These are phyloP conservation scores for Melanostoma scalare DNA, from an alignment of 2,888 invertebrate genomes.

Conservation along the genomic window DNA sequence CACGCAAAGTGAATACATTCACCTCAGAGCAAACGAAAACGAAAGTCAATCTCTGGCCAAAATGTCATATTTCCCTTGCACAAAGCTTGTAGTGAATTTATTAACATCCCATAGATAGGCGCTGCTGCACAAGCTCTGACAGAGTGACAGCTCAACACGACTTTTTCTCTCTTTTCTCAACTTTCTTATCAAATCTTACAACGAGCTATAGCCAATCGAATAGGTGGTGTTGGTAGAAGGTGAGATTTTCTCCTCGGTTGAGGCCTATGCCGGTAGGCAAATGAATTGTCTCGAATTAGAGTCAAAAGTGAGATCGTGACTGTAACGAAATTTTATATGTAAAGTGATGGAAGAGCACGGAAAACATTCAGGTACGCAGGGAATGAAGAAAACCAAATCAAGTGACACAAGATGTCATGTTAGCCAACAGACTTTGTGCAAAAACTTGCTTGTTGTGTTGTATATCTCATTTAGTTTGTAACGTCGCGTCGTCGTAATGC, in stretches of 20 bases:
- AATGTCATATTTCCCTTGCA: conserved; percentile 62
- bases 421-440: neutral
- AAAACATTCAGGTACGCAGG: conserved; percentile 12
- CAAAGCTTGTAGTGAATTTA: conserved; percentile 41
- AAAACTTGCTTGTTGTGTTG: conserved; percentile 14
- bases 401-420: conserved; percentile 61
- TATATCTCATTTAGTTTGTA: conserved; percentile 35
- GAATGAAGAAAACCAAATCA: conserved; percentile 31
- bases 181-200: conserved; percentile 60
- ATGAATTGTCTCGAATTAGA: conserved; percentile 72
- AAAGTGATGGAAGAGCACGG: neutral
- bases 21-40: conserved; percentile 62
- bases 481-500: conserved; percentile 38
- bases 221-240: conserved; percentile 17
- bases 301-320: conserved; percentile 73
- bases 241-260: conserved; percentile 53
- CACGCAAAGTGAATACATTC: conserved; percentile 60
- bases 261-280: conserved; percentile 62
- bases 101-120: conserved; percentile 55
- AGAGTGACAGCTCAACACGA: conserved; percentile 22
- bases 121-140: neutral
- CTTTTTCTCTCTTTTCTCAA: conserved; percentile 33
- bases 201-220: neutral
- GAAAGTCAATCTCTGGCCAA: conserved; percentile 62
- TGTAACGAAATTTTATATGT: conserved; percentile 20